Conservation (phyloP, 2,113 vertebrate species). For the Datnioides undecimradiatus region DNA sequence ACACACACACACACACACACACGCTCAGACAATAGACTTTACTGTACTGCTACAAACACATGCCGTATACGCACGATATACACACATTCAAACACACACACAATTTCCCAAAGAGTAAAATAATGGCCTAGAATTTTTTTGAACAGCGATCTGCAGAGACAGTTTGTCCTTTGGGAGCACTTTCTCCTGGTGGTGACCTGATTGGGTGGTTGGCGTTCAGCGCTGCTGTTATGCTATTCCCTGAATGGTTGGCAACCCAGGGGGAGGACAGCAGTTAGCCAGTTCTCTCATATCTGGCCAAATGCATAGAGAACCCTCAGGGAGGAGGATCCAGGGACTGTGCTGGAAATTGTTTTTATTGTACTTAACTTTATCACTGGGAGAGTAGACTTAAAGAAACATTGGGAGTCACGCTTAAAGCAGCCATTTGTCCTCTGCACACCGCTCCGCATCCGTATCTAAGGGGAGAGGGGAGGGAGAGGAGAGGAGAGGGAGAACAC, state of each 20-base stretch:
- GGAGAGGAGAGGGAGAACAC: conserved; percentile 5
- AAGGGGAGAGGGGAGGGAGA: no score
- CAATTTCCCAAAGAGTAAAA: conserved; percentile 59
- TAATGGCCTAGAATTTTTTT: conserved; percentile 66
- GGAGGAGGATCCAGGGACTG: conserved; percentile 45
- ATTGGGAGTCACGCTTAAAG: conserved; percentile 44
- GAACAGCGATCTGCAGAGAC: conserved; percentile 55
- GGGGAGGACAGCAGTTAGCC: conserved; percentile 69
- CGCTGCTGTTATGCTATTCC: conserved; percentile 70
- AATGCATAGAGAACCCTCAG: conserved; percentile 62
- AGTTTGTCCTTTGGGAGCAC: conserved; percentile 69
- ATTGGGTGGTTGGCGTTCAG: conserved; percentile 70
- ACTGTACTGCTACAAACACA: conserved; percentile 19
- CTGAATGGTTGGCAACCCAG: conserved; percentile 69
- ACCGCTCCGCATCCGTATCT: conserved; percentile 20
- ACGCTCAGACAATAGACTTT: conserved; percentile 25
- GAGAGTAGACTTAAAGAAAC: conserved; percentile 48
- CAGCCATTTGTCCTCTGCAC: conserved; percentile 15
- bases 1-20: conserved; percentile 23
- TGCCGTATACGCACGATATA: not conserved
- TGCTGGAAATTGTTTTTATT: conserved; percentile 62
- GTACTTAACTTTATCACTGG: conserved; percentile 61
- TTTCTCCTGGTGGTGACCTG: conserved; percentile 77
- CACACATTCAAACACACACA: conserved; percentile 37
- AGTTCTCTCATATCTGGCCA: conserved; percentile 68